These are phyloP conservation scores for Choloepus didactylus DNA, from an alignment of 2,797 vertebrate species.

Conservation along the genomic window DNA sequence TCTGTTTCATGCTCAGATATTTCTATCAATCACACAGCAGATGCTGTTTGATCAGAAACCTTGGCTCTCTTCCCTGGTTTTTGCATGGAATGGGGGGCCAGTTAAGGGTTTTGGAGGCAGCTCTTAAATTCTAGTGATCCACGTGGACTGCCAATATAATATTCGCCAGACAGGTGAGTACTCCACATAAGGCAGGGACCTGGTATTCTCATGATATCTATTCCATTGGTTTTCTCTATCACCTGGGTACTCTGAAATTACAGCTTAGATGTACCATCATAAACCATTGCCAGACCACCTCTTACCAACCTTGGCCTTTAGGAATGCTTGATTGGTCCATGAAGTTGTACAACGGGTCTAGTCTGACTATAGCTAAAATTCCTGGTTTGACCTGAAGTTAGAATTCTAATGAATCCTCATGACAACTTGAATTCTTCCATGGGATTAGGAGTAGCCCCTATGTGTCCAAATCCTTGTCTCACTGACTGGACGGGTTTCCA, in stretches of 20 bases:
- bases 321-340: not conserved
- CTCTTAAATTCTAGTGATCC: not conserved
- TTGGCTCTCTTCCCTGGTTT: not conserved
- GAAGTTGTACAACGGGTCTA: not conserved
- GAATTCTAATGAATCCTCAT: conserved; percentile 12
- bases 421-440: not conserved
- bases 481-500: not conserved
- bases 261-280: not conserved
- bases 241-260: not conserved
- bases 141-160: not conserved
- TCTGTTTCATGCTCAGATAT: conserved; percentile 23
- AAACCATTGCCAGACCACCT: not conserved
- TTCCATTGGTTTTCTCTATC: not conserved
- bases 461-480: not conserved
- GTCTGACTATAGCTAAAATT: not conserved
- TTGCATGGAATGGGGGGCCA: not conserved
- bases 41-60: conserved; percentile 17
- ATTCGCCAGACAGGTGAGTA: not conserved
- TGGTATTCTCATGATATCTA: not conserved
- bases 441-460: not conserved
- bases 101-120: not conserved
- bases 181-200: not conserved
- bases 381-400: not conserved
- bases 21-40: not conserved
- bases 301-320: not conserved